phyloP scores from a whole-genome alignment of 2,797 vertebrate species.

The Ctenochaetus hawaiiensis region DNA sequence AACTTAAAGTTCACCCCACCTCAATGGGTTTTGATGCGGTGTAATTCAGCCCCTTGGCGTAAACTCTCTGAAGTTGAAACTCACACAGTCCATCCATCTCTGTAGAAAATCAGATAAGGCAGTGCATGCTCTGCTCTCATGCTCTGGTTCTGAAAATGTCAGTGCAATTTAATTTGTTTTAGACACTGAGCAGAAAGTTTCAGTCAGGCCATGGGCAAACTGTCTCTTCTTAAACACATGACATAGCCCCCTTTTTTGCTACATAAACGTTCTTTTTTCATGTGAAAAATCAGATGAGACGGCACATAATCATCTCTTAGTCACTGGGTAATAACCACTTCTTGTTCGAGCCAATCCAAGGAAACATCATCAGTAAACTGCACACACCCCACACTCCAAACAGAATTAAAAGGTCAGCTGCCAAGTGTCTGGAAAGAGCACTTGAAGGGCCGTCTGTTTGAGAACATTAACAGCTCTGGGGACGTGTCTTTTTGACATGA shows the following conservation, averaged over 20 bases:
- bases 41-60: conserved; percentile 29
- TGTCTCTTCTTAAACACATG: background rate
- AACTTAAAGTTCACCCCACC: conserved; percentile 29
- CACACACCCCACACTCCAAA: conserved; percentile 41
- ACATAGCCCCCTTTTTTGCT: background rate
- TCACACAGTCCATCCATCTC: conserved; percentile 4
- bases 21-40: conserved; percentile 8
- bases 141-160: conserved; percentile 28
- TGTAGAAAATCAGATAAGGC: conserved; percentile 37
- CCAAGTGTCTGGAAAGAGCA: conserved; percentile 69
- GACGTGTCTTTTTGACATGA: conserved; percentile 50
- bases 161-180: conserved; percentile 23
- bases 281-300: conserved; percentile 33
- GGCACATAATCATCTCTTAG: conserved; percentile 26
- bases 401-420: conserved; percentile 75
- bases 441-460: conserved; percentile 65
- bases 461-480: conserved; percentile 49
- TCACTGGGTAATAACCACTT: conserved; percentile 34
- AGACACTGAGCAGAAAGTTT: background rate
- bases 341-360: conserved; percentile 25
- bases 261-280: conserved; percentile 14
- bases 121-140: background rate
- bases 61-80: conserved; percentile 38
- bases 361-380: conserved; percentile 50
- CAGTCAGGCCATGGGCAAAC: background rate